Conservation (phyloP, 1,140 invertebrate genomes). For the Zaprionus kolodkinae region DNA sequence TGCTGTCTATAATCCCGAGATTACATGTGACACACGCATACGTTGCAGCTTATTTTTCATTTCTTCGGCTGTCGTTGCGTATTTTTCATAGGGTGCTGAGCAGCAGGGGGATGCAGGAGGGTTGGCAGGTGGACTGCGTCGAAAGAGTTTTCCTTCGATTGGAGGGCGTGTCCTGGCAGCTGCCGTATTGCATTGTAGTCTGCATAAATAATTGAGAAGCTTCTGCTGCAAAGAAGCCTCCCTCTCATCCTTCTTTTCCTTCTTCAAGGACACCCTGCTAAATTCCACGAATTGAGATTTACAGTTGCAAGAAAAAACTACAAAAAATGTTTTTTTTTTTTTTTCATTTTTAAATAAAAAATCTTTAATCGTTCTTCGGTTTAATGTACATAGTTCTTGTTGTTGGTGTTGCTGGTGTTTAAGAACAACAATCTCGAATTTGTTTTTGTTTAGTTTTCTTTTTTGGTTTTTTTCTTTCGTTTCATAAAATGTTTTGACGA, state of each 20-base stretch:
- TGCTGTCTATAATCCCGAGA: constrained; percentile 77
- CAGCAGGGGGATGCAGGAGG: neutral
- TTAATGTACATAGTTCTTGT: constrained; percentile 51
- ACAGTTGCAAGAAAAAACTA: constrained; percentile 9
- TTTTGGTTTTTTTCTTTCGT: constrained; percentile 15
- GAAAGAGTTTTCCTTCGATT: constrained; percentile 3
- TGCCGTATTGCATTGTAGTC: constrained; percentile 64
- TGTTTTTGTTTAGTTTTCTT: constrained; percentile 10
- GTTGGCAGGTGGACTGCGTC: neutral
- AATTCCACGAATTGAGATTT: constrained; percentile 29
- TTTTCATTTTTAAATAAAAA: constrained; percentile 60
- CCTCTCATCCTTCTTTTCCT: neutral
- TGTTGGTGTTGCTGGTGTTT: constrained; percentile 33
- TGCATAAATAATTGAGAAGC: constrained; percentile 74
- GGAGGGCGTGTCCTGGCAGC: constrained; percentile 23
- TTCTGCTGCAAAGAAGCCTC: constrained; percentile 7
- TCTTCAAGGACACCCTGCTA: neutral
- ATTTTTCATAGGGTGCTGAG: constrained; percentile 37
- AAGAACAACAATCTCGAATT: constrained; percentile 53
- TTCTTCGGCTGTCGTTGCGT: constrained; percentile 68
- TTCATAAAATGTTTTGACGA: constrained; percentile 33
- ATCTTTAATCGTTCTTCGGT: constrained; percentile 66
- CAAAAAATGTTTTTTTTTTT: constrained; percentile 23
- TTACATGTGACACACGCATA: constrained; percentile 81
- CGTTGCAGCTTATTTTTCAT: constrained; percentile 81